Evolutionary conservation across 2,888 invertebrate genomes (phyloP).

Genomic region (Homarus gammarus): DNA sequence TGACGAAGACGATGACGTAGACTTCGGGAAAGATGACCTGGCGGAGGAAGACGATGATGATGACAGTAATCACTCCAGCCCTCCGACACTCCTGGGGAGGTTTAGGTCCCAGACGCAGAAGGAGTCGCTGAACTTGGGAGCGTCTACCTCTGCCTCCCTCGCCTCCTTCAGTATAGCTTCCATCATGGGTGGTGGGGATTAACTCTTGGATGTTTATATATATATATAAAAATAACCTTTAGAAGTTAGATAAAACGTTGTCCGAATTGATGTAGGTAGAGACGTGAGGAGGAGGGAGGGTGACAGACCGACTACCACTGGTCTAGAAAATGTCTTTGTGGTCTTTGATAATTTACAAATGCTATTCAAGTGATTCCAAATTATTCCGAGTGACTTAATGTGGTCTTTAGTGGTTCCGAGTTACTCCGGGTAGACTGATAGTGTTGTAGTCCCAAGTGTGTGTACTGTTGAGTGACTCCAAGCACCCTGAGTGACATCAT

Average conservation of each 20-base stretch:
- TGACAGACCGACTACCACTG: too few species aligned
- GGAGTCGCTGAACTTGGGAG: conserved; percentile 50
- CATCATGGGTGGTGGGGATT: conserved; percentile 72
- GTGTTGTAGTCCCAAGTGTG: too few species aligned
- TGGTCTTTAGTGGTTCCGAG: not conserved
- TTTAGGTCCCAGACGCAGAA: conserved; percentile 35
- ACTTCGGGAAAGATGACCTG: conserved; percentile 35
- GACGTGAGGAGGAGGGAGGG: not conserved
- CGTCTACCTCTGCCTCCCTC: conserved; percentile 62
- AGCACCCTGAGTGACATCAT: too few species aligned
- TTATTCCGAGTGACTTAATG: not conserved
- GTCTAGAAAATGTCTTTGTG: too few species aligned
- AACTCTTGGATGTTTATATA: not conserved
- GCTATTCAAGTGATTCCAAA: not conserved
- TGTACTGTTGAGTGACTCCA: too few species aligned
- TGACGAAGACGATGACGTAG: conserved; percentile 55
- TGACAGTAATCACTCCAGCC: conserved; percentile 43
- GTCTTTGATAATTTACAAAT: not conserved
- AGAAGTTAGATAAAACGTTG: not conserved
- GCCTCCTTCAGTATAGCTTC: conserved; percentile 72
- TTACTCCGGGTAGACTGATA: too few species aligned
- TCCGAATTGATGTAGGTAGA: not conserved
- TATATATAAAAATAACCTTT: not conserved
- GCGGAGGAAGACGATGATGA: conserved; percentile 54
- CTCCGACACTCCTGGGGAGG: conserved; percentile 39